Evolutionary conservation across 2,113 vertebrate genomes (phyloP).

Genomic region (Orycteropus afer): DNA sequence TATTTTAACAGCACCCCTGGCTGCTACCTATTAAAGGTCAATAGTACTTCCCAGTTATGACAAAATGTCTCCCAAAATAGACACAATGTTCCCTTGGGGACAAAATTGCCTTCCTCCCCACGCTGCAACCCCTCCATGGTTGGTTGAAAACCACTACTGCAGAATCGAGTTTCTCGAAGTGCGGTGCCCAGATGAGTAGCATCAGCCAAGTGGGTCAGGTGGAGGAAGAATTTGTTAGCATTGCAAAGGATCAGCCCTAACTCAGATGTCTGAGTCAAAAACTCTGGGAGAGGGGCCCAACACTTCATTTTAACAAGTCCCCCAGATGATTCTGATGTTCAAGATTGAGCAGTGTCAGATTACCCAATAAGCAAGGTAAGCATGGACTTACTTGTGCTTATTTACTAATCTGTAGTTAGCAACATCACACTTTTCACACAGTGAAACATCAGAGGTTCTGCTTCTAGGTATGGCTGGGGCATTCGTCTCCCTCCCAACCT

Average conservation of each 20-base stretch:
- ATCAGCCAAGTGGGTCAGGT: not conserved
- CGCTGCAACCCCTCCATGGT: no score
- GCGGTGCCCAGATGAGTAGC: no score
- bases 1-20: not conserved
- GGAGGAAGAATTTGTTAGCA: not conserved
- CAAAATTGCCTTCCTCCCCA: not conserved
- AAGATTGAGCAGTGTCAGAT: not conserved
- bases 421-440: no score
- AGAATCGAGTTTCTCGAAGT: not conserved
- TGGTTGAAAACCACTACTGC: not conserved
- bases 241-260: not conserved
- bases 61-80: not conserved
- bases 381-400: no score
- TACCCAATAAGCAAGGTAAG: no score
- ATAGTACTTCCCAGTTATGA: not conserved
- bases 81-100: no score
- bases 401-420: no score
- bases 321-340: not conserved
- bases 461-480: no score
- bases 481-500: no score
- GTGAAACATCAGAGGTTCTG: not conserved
- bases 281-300: fast-evolving
- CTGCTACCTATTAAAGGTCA: not conserved
- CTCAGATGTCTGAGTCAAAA: not conserved
- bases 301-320: not conserved